phyloP scores from a whole-genome alignment of 1,140 invertebrate genomes.

The Pteromalus puparum region DNA sequence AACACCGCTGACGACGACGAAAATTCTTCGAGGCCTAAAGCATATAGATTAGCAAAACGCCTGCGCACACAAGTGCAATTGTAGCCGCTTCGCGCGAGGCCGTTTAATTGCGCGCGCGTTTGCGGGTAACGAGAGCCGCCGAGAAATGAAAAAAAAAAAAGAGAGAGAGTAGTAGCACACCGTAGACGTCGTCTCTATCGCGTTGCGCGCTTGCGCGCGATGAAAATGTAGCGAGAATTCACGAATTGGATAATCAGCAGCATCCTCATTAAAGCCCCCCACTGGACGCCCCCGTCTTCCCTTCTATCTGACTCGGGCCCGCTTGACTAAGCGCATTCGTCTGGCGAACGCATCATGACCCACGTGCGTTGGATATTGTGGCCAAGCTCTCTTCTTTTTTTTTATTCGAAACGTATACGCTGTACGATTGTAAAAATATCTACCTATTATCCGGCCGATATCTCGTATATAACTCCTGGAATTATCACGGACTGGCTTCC shows the following conservation, averaged over 20 bases:
- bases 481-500: not conserved
- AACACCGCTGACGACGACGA: not conserved
- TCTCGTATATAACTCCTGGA: too few relatives aligned
- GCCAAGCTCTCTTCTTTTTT: not conserved
- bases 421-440: too few relatives aligned
- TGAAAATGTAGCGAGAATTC: conserved; percentile 76
- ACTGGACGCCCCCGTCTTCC: conserved; percentile 72
- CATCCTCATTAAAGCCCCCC: conserved; percentile 75
- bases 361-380: conserved; percentile 20
- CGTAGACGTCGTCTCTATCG: not conserved
- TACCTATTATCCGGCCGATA: too few relatives aligned
- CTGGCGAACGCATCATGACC: conserved; percentile 31
- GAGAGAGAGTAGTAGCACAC: not conserved
- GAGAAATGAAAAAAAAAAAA: not conserved
- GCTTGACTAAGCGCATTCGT: not conserved
- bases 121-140: not conserved
- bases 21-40: not conserved
- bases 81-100: too few relatives aligned
- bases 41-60: not conserved
- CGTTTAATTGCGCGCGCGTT: too few relatives aligned
- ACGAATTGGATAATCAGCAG: conserved; percentile 77
- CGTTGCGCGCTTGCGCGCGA: conserved; percentile 59
- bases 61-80: not conserved
- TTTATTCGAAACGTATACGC: too few relatives aligned
- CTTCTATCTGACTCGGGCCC: conserved; percentile 53